Evolutionary conservation across 2,888 invertebrate genomes (phyloP), one percentile per base, ranked within the genome.

Genomic region (Lasioglossum oenotherae): DNA sequence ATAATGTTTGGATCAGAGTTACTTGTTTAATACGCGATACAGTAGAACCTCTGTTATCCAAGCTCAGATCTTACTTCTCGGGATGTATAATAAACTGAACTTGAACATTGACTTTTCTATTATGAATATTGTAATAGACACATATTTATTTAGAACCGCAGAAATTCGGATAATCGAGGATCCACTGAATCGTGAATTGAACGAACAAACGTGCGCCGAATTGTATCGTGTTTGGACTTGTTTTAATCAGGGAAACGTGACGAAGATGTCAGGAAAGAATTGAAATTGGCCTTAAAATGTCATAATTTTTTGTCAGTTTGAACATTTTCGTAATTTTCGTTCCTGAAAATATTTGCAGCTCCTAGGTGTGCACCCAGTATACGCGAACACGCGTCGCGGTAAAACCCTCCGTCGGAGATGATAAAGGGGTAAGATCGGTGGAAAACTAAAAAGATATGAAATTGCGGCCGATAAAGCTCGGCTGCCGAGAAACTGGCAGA

Each of bases 401-500:
- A 69, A 64, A 76, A 19, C 23, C 44, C 75, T 44, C 41, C 60
- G 44, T 69, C 69, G 41, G 35, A n/a, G 69, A 69, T 69, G 69
- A 69, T 69, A 69, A 69, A 69, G 69, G 38, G 69, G 69, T 38
- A 35, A 67, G 67, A 67, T 69, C 69, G 69, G 19, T 12, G 12
- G 31, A 19, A 80, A 82, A 74, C 67, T 69, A 23, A 69, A 38
- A 41, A 69, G 35, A 69, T 38, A 69, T 38, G 69, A 69, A 69
- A 69, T 69, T 69, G 38, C 69, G 12, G 69, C 35, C 69, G 69
- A 69, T 69, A 69, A 69, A 69, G 38, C 38, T 23, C 4, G 31
- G 5, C 27, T 16, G 31, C 27, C 35, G n/a, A 27, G 69, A 53
- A 73, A 27, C 31, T n/a, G 71, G 67, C 23, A 19, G 44, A 31